Base-by-base conservation (phyloP, 2,113 vertebrate species). In the Phycodurus eques region DNA sequence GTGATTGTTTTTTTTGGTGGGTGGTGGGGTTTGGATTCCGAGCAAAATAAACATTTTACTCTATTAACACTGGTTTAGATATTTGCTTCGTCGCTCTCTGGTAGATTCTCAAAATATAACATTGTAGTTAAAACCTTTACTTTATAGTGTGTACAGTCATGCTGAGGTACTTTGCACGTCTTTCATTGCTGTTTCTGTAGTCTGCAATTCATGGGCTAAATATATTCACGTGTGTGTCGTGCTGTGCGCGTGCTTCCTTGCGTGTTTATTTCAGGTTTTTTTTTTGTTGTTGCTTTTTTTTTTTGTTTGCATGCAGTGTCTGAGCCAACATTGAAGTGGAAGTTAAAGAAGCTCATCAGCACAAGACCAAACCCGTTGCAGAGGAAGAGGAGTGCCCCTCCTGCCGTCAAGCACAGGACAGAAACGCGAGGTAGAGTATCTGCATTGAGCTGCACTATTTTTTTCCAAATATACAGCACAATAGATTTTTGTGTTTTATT, bases 261-360 rank as follows among this genome's bases (percentile, higher is more conserved):
- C 15, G 0, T 63, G 20, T 70, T 67, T 0, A 42, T 75, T 42
- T 77, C 2, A 69, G 15, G 67, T 15, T 27, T 2, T 68, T 4
- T 53, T 19, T 71, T 43, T 69, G n/a, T n/a, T n/a, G n/a, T n/a
- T n/a, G n/a, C n/a, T 33, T 27, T 1, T 72, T 46, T 2, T 67
- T 5, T 56, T 33, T 75, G 61, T 66, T n/a, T 77, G 51, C 70
- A 17, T 66, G 39, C 69, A 99, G 97, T 94, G 0, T 99, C 96
- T 0, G 97, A 99, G 89, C 97, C 97, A 84, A 98, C 95, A 86
- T 92, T 98, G 85, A 99, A 98, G 91, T 92, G 93, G 79, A 95
- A 95, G 80, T 88, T 94, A 78, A 96, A 95, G 90, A 98, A 97
- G 87, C 93, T 94, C 71, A 91, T 95, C 64, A 94, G 93, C 67